Evolutionary conservation across 2,113 vertebrate species (phyloP).

Genomic region (Siniperca chuatsi): DNA sequence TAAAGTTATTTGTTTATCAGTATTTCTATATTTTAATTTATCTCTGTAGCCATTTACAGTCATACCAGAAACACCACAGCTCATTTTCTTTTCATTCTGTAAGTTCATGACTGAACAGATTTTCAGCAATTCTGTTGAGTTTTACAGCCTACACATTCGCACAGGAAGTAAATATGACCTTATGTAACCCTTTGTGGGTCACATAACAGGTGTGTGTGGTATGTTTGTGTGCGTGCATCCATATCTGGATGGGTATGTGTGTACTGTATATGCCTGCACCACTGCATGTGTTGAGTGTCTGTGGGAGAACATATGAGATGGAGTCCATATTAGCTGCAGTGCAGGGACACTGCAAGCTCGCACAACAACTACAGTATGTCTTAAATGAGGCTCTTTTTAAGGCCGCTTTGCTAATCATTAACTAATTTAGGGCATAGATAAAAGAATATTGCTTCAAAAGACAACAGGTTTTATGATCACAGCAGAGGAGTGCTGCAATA

Average conservation of each 20-base stretch:
- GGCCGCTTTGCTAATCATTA: conserved; percentile 38
- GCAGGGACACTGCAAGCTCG: conserved; percentile 48
- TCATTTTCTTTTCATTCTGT: conserved; percentile 21
- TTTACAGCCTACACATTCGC: conserved; percentile 8
- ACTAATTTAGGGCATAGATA: conserved; percentile 44
- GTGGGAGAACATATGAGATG: conserved; percentile 51
- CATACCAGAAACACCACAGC: conserved; percentile 26
- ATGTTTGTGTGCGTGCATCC: conserved; percentile 5
- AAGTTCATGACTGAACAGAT: not conserved
- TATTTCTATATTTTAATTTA: conserved; percentile 71
- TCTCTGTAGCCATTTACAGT: conserved; percentile 42
- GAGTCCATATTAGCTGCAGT: conserved; percentile 69
- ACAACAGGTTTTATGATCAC: conserved; percentile 32
- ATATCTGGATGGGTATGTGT: conserved; percentile 24
- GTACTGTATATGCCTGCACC: conserved; percentile 35
- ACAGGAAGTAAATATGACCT: conserved; percentile 45
- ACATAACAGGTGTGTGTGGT: conserved; percentile 19
- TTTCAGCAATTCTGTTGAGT: conserved; percentile 8
- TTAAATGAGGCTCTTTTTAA: conserved; percentile 27
- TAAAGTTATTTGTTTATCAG: conserved; percentile 81
- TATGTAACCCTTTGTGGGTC: conserved; percentile 45
- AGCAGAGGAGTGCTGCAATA: not conserved
- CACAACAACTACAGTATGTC: conserved; percentile 19
- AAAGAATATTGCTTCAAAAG: conserved; percentile 42
- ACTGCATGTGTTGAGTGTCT: conserved; percentile 40